Evolutionary conservation across 2,113 vertebrate genomes (phyloP).

Genomic region (Sebastes schlegelii): DNA sequence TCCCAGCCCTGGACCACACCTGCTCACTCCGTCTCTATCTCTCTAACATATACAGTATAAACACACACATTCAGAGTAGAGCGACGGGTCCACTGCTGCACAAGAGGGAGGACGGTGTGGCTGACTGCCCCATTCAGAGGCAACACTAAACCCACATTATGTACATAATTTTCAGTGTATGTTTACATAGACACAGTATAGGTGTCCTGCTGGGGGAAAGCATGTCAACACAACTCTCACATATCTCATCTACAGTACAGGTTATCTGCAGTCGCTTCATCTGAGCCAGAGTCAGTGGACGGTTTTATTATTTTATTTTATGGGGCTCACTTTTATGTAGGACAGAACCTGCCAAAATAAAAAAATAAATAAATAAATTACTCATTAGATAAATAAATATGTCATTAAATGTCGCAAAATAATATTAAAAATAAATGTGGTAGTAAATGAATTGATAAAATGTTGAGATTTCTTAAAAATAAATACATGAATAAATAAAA

Average conservation of each 20-base stretch:
- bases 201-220: constrained; percentile 33
- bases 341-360: too few species aligned
- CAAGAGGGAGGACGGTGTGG: constrained; percentile 31
- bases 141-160: constrained; percentile 51
- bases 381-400: too few species aligned
- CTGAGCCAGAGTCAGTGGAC: constrained; percentile 59
- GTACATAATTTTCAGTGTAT: constrained; percentile 72
- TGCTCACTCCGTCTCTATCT: constrained; percentile 49
- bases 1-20: constrained; percentile 58
- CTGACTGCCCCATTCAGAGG: constrained; percentile 32
- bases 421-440: too few species aligned
- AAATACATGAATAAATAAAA: too few species aligned
- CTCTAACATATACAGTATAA: constrained; percentile 32
- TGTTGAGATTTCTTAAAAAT: too few species aligned
- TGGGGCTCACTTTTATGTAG: background rate
- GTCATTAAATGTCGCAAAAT: too few species aligned
- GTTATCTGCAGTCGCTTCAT: constrained; percentile 53
- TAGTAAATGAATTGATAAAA: too few species aligned
- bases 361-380: too few species aligned
- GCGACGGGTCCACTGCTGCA: constrained; percentile 49
- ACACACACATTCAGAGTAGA: constrained; percentile 33
- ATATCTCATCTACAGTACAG: constrained; percentile 51
- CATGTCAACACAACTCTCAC: constrained; percentile 55
- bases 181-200: constrained; percentile 69
- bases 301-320: constrained; percentile 21